A percentile compares a stretch with the other conserved stretches of the same genome.
Conservation (phyloP, 2,113 vertebrate species). For the Tachycineta bicolor region DNA sequence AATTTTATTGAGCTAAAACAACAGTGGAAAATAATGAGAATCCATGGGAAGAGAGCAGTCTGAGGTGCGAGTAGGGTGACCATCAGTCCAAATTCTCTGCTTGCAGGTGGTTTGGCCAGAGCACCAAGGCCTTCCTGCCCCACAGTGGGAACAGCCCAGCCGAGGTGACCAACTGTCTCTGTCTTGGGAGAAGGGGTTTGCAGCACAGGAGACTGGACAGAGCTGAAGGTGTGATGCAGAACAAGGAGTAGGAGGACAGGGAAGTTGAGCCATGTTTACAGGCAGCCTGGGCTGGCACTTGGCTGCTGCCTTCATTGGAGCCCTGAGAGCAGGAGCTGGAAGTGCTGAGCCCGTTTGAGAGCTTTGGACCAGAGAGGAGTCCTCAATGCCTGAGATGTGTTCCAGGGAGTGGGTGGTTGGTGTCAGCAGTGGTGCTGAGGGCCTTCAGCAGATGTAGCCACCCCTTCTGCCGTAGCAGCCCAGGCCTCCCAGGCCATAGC, state of each 20-base stretch:
- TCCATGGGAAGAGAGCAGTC: rapidly evolving
- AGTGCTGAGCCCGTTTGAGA: too few species aligned
- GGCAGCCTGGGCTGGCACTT: not conserved
- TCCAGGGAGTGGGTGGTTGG: too few species aligned
- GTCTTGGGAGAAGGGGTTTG: too few species aligned
- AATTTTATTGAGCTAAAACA: not conserved
- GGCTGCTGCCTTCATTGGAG: not conserved
- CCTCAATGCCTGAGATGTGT: too few species aligned
- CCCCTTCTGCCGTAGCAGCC: too few species aligned
- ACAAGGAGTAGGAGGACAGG: not conserved
- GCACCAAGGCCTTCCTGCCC: not conserved
- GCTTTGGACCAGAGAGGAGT: too few species aligned
- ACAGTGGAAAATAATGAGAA: too few species aligned
- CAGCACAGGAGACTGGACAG: not conserved
- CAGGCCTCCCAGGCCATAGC: too few species aligned
- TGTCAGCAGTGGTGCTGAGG: too few species aligned
- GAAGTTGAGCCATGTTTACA: not conserved
- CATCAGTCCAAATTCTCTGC: too few species aligned
- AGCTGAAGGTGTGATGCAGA: not conserved
- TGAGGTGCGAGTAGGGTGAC: rapidly evolving
- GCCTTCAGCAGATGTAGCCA: too few species aligned
- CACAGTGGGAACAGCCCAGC: rapidly evolving
- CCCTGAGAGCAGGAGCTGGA: too few species aligned
- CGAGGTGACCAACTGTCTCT: rapidly evolving
- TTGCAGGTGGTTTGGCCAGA: rapidly evolving